Evolutionary conservation across 1,140 invertebrate species (phyloP).

Genomic region (Philopotamus ludificatus): DNA sequence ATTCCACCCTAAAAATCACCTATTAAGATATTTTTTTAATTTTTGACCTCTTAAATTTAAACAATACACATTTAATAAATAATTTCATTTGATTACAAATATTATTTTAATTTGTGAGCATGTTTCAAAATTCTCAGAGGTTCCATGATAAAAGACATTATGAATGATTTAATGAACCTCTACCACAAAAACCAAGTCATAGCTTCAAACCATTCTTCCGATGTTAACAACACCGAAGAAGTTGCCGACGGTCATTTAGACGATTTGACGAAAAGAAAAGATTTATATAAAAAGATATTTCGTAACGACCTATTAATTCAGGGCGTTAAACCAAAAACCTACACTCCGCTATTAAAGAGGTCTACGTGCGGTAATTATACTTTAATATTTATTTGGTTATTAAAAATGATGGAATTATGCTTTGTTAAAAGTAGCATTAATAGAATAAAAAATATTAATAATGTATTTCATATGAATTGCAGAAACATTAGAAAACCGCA

Average conservation of each 20-base stretch:
- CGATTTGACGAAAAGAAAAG: constrained; percentile 34
- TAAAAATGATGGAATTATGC: neutral
- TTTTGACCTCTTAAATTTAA: neutral
- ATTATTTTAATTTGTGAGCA: too few species aligned
- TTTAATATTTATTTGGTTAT: neutral
- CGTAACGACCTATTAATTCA: constrained; percentile 57
- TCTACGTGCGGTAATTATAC: constrained; percentile 65
- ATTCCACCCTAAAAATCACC: too few species aligned
- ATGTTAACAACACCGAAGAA: constrained; percentile 19
- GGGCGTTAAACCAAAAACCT: constrained; percentile 66
- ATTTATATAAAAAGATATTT: constrained; percentile 32
- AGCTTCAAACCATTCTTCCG: too few species aligned
- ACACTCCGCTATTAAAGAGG: constrained; percentile 72
- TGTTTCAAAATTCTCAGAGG: constrained; percentile 55
- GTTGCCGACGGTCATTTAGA: neutral
- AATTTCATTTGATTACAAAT: too few species aligned
- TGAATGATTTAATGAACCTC: constrained; percentile 59
- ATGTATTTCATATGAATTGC: neutral
- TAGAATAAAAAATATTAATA: too few species aligned
- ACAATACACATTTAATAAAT: too few species aligned
- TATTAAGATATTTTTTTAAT: constrained; percentile 16
- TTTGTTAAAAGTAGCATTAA: neutral
- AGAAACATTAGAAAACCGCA: constrained; percentile 22
- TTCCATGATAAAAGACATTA: constrained; percentile 70
- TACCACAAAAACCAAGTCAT: too few species aligned